Evolutionary conservation across 2,113 vertebrate genomes (phyloP), one percentile per base, ranked within the genome.

Genomic region (Octodon degus): DNA sequence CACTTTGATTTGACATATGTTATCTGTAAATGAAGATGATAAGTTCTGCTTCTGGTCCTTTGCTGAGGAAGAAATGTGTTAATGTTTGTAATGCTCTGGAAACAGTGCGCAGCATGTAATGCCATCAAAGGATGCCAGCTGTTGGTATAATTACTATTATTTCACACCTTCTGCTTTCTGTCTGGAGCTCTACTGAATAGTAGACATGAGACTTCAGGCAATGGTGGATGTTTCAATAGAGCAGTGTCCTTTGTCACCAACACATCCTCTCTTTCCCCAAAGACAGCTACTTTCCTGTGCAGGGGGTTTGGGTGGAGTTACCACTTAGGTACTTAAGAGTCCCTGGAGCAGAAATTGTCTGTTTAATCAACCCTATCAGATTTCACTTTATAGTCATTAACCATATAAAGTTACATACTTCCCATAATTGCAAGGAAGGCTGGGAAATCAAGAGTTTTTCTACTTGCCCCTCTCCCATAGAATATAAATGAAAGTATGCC

Each of bases 371-470:
- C 74, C 58, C 63, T 9, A 53, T 30, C 70, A 81, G 63, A 53
- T 89, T 88, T 63, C 63, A 25, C 43, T 65, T 58, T 55, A 11
- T 89, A 88, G 65, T 90, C 88, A 55, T 65, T 82, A 62, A 24
- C 86, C 40, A 24, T 76, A 16, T 30, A 40, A 95, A 93, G 65
- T 50, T 82, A 96, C 0, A 2, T 76, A 47, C n/a, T n/a, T 22
- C 24, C 53, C 37, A 37, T 81, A 95, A 60, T 32, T 53, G 12
- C 68, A 83, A 86, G 68, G 63, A 91, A 37, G 12, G 19, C 68
- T 68, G 24, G 50, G 79, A 89, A 93, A 76, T 95, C 16, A 1
- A 77, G 60, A 50, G 50, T 94, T 95, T 93, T 68, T 84, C 50
- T 77, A 62, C 62, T 92, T 22, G 6, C 34, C 62, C 58, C 5